Base-by-base conservation (phyloP, 1,140 invertebrate species). In the Plodia interpunctella region DNA sequence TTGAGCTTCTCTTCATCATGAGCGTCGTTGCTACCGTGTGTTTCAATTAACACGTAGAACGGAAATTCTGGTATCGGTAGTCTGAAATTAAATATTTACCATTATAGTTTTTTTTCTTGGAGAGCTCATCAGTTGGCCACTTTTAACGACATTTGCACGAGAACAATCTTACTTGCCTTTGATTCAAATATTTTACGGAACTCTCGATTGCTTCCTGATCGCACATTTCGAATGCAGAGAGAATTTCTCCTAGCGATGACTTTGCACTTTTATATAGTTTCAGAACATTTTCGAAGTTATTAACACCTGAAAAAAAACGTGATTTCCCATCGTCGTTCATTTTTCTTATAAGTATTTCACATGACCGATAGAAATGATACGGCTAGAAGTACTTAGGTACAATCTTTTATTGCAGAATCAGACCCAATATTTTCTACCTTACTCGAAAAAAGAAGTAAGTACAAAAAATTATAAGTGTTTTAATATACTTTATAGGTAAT, bases 211-310 rank as follows among this genome's bases (percentile, higher is more conserved):
- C 72, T 19, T 66, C 68, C 20, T 90, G 88, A 83, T 99, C 98
- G 59, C 98, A 95, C 88, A 99, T 93, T 90, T 99, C 98, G 90
- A 96, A 98, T 0, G 98, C 97, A 15, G 97, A 98, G n/a, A 99
- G 83, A 62, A 98, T 96, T 90, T 98, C 97, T 2, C 94, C 94
- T 0, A 99, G 88, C 56, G 94, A 92, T 1, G 78, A 79, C 81
- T 95, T 96, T 0, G 96, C 94, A 61, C 92, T 89, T 66, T 92
- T 91, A 72, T 94, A 96, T 1, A 95, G 93, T 68, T 94, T 89
- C 5, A 99, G 84, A 6, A 98, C 93, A 66, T 94, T 91, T 20
- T 96, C 92, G 82, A 97, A 98, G 49, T 82, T 93, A 19, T 93
- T 77, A 38, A 96, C 83, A 50, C 94, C 96, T 96, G 61, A 91